These are phyloP conservation scores for Platanista minor DNA, from an alignment of 2,113 vertebrate species.

Conservation along the genomic window DNA sequence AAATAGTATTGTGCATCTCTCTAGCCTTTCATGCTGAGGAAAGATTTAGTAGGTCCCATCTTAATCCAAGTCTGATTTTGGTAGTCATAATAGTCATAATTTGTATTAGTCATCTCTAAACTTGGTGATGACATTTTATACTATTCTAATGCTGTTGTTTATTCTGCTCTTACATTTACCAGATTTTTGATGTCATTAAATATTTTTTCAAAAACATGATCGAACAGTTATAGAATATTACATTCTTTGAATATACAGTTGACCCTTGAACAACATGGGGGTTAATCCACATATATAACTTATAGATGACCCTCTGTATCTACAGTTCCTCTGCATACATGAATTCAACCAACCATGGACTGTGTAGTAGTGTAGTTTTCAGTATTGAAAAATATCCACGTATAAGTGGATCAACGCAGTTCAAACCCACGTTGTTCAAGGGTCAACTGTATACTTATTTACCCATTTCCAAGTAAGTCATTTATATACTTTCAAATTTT, in stretches of 20 bases:
- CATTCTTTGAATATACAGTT: not conserved
- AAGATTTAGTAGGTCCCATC: constrained; percentile 1
- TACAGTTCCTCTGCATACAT: not conserved
- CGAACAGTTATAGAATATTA: constrained; percentile 14
- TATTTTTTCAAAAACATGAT: constrained; percentile 20
- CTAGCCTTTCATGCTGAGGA: not conserved
- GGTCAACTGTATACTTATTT: not conserved
- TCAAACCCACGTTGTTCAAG: not conserved
- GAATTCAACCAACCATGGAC: not conserved
- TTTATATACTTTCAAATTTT: not conserved
- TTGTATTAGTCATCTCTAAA: not conserved
- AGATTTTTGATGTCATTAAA: constrained; percentile 26
- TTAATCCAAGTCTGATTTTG: constrained; percentile 24
- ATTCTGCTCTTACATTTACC: not conserved
- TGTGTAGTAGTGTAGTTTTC: not conserved
- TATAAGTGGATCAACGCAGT: not conserved
- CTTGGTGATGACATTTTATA: constrained; percentile 1
- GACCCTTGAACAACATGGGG: not conserved
- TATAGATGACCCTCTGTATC: not conserved
- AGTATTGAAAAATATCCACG: not conserved
- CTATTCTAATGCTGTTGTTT: constrained; percentile 12
- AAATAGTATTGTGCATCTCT: not conserved
- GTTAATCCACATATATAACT: not conserved
- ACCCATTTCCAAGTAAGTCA: constrained; percentile 7
- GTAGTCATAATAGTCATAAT: not conserved